phyloP scores from a whole-genome alignment of 2,888 invertebrate genomes.

The Synergus laeviventris region DNA sequence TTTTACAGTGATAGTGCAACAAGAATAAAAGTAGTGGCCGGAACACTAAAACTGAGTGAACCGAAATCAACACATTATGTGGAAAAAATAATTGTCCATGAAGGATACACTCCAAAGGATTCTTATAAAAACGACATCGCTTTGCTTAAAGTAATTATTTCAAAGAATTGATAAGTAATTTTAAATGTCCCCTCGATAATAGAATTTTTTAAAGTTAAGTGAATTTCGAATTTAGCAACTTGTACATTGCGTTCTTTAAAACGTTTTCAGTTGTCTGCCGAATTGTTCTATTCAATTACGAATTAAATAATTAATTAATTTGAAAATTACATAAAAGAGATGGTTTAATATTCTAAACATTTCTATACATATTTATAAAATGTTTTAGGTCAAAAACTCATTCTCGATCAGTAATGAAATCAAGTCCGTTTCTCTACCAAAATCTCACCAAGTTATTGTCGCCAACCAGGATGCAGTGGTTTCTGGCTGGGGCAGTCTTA shows the following conservation, averaged over 20 bases:
- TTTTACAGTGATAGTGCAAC: background rate
- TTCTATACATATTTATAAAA: background rate
- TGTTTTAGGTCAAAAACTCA: constrained; percentile 10
- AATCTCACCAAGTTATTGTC: constrained; percentile 12
- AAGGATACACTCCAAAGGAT: background rate
- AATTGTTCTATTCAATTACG: too few species aligned
- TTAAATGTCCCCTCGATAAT: too few species aligned
- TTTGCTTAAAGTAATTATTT: background rate
- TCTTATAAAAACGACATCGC: constrained; percentile 31
- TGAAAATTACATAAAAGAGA: too few species aligned
- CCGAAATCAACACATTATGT: constrained; percentile 7
- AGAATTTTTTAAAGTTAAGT: too few species aligned
- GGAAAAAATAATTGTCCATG: background rate
- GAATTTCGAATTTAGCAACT: too few species aligned
- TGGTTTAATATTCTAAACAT: too few species aligned
- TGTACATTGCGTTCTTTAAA: too few species aligned
- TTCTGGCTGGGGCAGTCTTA: constrained; percentile 45
- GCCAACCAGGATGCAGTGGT: constrained; percentile 30
- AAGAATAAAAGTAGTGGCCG: constrained; percentile 11
- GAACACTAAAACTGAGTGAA: background rate
- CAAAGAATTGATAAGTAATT: background rate
- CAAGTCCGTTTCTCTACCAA: constrained; percentile 40
- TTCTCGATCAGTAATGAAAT: constrained; percentile 19
- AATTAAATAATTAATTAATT: too few species aligned
- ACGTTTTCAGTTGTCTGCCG: too few species aligned